Conservation (phyloP, 2,113 vertebrate species). For the Myotis davidii region DNA sequence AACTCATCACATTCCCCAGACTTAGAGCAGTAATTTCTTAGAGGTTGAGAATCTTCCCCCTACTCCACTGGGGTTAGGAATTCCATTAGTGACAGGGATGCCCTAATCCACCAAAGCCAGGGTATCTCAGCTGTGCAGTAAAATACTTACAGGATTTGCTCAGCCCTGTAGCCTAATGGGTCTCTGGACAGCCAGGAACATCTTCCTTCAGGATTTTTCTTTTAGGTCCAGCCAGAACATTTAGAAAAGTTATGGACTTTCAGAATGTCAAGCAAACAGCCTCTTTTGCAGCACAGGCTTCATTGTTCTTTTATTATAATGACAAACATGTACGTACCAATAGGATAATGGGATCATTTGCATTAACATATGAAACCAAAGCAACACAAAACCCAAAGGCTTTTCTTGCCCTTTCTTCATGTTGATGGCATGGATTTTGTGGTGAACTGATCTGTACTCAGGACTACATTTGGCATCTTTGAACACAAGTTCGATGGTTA, state of each 20-base stretch:
- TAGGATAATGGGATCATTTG: background rate
- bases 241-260: constrained; percentile 58
- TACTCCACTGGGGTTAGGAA: background rate
- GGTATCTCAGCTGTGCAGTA: background rate
- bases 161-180: background rate
- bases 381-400: background rate
- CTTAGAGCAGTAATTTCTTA: background rate
- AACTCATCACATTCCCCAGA: background rate
- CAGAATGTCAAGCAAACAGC: background rate
- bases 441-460: background rate
- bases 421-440: background rate
- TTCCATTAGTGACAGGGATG: background rate
- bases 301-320: constrained; percentile 15
- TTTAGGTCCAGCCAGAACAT: constrained; percentile 22
- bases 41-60: background rate
- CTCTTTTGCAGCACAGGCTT: background rate
- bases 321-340: background rate
- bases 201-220: constrained; percentile 22
- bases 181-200: constrained; percentile 37
- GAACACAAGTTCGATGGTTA: background rate
- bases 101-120: constrained; percentile 37
- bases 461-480: background rate
- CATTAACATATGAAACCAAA: background rate
- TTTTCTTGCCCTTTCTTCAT: background rate
- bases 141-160: constrained; percentile 58